Conservation (phyloP, 2,888 invertebrate species). For the Micropterix aruncella region DNA sequence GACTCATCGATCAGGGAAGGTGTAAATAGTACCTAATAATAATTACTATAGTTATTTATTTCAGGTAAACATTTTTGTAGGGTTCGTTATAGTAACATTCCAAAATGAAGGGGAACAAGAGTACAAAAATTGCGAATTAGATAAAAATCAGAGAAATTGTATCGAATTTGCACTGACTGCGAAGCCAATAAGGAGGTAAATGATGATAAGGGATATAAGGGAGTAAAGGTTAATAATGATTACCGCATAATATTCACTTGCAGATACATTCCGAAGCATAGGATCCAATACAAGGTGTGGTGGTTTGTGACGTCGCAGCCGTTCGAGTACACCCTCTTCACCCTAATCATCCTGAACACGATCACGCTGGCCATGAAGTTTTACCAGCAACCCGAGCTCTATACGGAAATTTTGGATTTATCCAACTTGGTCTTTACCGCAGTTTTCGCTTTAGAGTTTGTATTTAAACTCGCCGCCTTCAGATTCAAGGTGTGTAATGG, state of each 20-base stretch:
- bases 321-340: constrained; percentile 97
- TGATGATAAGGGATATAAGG: background rate
- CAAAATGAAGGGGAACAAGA: constrained; percentile 99
- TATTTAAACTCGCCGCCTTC: constrained; percentile 95
- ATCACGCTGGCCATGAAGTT: constrained; percentile 96
- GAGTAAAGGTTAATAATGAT: background rate
- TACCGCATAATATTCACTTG: constrained; percentile 3
- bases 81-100: constrained; percentile 99
- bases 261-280: constrained; percentile 95
- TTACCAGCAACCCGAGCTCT: constrained; percentile 62
- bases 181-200: constrained; percentile 59
- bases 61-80: constrained; percentile 95
- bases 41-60: too few relatives aligned
- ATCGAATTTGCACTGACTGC: constrained; percentile 92
- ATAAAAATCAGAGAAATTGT: constrained; percentile 98
- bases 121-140: constrained; percentile 97
- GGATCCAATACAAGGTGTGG: constrained; percentile 92
- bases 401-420: constrained; percentile 73
- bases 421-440: constrained; percentile 95
- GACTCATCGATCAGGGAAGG: too few relatives aligned
- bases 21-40: too few relatives aligned
- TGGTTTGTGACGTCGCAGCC: constrained; percentile 99
- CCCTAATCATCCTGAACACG: constrained; percentile 93
- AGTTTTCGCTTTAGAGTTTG: constrained; percentile 94
- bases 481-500: constrained; percentile 84